Evolutionary conservation across 2,888 invertebrate genomes (phyloP), one percentile per base, ranked within the genome.

Genomic region (Tinea semifulvella): DNA sequence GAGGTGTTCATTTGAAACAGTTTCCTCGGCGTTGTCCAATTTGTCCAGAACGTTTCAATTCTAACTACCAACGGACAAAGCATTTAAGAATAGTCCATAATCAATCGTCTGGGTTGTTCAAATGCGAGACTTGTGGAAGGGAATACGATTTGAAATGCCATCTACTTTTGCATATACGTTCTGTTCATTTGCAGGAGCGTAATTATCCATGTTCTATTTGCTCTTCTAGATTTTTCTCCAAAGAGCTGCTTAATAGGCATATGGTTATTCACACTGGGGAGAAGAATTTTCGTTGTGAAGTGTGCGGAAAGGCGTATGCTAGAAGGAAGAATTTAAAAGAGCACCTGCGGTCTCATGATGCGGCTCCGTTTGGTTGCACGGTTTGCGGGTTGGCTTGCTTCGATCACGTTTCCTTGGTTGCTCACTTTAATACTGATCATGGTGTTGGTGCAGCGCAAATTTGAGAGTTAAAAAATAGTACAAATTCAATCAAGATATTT

Each of bases 191-290:
- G 43, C 72, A 72, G 48, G 77, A 76, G 44, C 56, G 66, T 18
- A 75, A 74, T 47, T 60, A 68, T 2, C 69, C 71, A 43, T 76
- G 77, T 48, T 48, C 50, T 0, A 48, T 70, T 1, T 77, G 77
- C 43, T 61, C 61, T 45, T 61, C 68, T 0, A 57, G 69, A 44
- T 77, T 76, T 49, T 74, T 73, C 48, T 65, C 69, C 0, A 75
- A 70, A 46, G 64, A 68, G 40, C 60, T 70, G 43, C 58, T 84
- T 1, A 69, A 74, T 0, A 66, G 79, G 10, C 84, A 84, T 31
- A 80, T 82, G 77, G 53, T 75, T 3, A 71, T 72, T 10, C 84
- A 84, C 45, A 77, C 77, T 0, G 82, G 80, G 0, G 80, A 81
- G 31, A 75, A 75, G 43, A 81, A 69, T 47, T 82, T 70, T 31